Conservation (phyloP, 2,113 vertebrate species). For the Ia io region DNA sequence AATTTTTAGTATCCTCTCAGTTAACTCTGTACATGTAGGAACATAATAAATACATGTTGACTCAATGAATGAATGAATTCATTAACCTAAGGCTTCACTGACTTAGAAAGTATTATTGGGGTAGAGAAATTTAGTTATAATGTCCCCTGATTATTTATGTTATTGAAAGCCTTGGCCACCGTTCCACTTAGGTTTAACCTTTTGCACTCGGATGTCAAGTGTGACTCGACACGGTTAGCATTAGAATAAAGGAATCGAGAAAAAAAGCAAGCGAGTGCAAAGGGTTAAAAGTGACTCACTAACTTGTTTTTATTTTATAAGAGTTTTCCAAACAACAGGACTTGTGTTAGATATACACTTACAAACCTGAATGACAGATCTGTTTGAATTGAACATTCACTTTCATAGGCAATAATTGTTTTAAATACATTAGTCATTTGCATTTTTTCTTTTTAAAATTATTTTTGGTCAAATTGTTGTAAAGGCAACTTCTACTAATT, state of each 20-base stretch:
- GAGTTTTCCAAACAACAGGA: neutral
- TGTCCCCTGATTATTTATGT: neutral
- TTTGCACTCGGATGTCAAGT: no score
- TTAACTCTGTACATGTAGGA: neutral
- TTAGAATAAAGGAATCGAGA: no score
- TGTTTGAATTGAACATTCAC: neutral
- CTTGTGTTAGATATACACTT: neutral
- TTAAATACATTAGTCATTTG: neutral
- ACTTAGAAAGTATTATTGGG: neutral
- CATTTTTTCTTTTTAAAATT: neutral
- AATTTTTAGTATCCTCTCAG: neutral
- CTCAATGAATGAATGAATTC: neutral
- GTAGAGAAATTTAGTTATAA: neutral
- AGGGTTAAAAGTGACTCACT: neutral
- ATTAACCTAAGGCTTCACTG: conserved; percentile 13
- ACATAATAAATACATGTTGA: neutral
- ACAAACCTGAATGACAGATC: neutral
- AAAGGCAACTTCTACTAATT: neutral
- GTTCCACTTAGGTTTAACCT: neutral
- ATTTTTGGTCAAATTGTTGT: neutral
- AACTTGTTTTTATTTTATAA: neutral
- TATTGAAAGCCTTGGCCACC: neutral
- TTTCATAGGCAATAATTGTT: neutral
- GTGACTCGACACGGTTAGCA: no score
- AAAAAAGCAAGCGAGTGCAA: no score